These are phyloP conservation scores for Pluvialis apricaria DNA, from an alignment of 2,113 vertebrate genomes.

Conservation along the genomic window DNA sequence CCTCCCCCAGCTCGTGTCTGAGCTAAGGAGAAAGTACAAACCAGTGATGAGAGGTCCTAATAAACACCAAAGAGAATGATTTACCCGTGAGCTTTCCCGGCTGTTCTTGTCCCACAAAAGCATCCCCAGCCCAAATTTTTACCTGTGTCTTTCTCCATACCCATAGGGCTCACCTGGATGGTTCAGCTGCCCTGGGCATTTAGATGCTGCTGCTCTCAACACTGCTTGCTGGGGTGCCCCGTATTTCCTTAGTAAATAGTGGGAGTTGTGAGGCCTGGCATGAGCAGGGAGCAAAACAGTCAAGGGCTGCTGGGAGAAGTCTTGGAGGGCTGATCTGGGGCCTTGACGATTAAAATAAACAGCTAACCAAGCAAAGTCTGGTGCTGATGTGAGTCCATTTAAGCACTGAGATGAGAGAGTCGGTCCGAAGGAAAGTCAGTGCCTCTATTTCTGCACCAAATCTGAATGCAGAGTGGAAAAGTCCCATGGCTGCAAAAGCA, in stretches of 20 bases:
- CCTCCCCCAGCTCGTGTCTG: not conserved
- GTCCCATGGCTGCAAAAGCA: not conserved
- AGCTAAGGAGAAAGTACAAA: slow-evolving; percentile 17
- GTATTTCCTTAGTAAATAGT: not conserved
- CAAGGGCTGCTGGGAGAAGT: not conserved
- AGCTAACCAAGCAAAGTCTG: not conserved
- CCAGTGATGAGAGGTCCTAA: not conserved
- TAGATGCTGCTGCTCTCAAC: not conserved
- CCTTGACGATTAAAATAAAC: not conserved
- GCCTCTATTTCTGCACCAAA: not conserved
- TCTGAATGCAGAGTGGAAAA: not conserved
- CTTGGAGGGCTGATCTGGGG: not conserved
- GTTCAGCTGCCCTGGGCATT: not conserved
- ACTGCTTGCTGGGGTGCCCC: not conserved
- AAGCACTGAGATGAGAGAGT: not conserved
- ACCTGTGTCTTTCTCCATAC: not conserved
- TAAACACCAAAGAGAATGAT: not conserved
- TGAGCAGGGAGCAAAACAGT: not conserved
- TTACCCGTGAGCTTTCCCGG: not conserved
- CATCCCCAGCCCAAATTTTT: not conserved
- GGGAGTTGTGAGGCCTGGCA: not conserved
- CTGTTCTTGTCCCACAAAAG: not conserved
- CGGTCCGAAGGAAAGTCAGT: not conserved
- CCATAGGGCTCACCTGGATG: not conserved
- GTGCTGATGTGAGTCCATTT: not conserved